Conservation (phyloP, 2,888 invertebrate species). For the Drosophila prostipennis region DNA sequence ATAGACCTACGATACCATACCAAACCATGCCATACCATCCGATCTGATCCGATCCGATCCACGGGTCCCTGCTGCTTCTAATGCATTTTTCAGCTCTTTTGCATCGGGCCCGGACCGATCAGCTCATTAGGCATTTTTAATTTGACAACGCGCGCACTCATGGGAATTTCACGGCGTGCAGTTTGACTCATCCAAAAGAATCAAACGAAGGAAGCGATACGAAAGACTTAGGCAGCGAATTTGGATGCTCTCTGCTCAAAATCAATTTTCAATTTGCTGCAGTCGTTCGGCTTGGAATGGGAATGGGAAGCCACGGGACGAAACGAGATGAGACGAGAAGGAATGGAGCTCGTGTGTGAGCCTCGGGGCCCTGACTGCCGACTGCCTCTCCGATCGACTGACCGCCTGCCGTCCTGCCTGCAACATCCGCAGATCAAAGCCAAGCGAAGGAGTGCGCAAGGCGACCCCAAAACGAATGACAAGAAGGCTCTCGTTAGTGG, state of each 20-base stretch:
- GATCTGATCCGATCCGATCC: conserved; percentile 13
- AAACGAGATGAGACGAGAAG: background rate
- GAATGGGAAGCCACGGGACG: background rate
- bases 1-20: conserved; percentile 22
- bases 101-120: conserved; percentile 60
- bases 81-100: conserved; percentile 77
- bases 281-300: conserved; percentile 45
- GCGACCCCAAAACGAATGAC: conserved; percentile 33
- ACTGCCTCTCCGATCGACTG: conserved; percentile 7
- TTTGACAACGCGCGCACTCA: conserved; percentile 82
- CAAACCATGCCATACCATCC: background rate
- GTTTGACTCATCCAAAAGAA: conserved; percentile 67
- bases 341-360: conserved; percentile 33
- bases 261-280: conserved; percentile 79
- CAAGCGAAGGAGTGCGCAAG: conserved; percentile 56
- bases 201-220: conserved; percentile 39
- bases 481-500: background rate
- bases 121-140: conserved; percentile 82
- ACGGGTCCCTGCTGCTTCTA: conserved; percentile 48
- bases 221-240: conserved; percentile 77
- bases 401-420: conserved; percentile 33
- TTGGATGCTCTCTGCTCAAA: conserved; percentile 53
- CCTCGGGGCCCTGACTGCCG: conserved; percentile 51
- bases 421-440: conserved; percentile 67
- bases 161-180: conserved; percentile 77